Evolutionary conservation across 2,113 vertebrate genomes (phyloP).

Genomic region (Todiramphus chloris): DNA sequence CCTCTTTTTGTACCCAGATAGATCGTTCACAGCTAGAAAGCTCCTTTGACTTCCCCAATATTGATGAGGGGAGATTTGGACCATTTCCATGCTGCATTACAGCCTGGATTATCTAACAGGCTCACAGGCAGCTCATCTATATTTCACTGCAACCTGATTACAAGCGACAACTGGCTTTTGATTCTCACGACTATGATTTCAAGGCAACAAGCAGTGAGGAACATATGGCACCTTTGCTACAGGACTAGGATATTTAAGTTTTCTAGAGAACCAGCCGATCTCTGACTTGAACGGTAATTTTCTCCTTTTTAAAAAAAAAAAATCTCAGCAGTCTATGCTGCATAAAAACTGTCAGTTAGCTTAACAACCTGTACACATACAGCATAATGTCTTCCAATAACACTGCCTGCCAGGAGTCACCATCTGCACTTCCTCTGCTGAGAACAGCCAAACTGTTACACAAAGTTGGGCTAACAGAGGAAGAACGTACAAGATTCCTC

Average conservation of each 20-base stretch:
- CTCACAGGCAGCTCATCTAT: background rate
- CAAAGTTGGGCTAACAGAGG: slow-evolving; percentile 28
- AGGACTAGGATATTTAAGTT: background rate
- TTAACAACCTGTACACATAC: slow-evolving; percentile 35
- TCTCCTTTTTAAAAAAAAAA: slow-evolving; percentile 7
- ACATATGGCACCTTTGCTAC: slow-evolving; percentile 6
- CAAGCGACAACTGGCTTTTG: slow-evolving; percentile 25
- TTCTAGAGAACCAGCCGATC: slow-evolving; percentile 8
- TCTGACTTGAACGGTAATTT: slow-evolving; percentile 40
- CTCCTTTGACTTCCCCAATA: background rate
- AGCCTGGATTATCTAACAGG: background rate
- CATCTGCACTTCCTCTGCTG: slow-evolving; percentile 42
- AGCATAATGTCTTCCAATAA: slow-evolving; percentile 45
- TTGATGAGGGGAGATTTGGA: background rate
- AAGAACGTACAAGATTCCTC: background rate
- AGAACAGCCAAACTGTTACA: background rate
- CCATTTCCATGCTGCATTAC: background rate
- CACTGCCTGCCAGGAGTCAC: slow-evolving; percentile 30
- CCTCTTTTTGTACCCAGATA: background rate
- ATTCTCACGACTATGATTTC: slow-evolving; percentile 17
- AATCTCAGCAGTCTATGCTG: slow-evolving; percentile 5
- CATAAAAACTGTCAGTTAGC: slow-evolving; percentile 39
- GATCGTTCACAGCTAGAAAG: background rate
- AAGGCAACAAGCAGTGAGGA: slow-evolving; percentile 55
- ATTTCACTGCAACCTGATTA: slow-evolving; percentile 30